These are phyloP conservation scores for Harpalus rubripes DNA, from an alignment of 2,888 invertebrate species.

Conservation along the genomic window DNA sequence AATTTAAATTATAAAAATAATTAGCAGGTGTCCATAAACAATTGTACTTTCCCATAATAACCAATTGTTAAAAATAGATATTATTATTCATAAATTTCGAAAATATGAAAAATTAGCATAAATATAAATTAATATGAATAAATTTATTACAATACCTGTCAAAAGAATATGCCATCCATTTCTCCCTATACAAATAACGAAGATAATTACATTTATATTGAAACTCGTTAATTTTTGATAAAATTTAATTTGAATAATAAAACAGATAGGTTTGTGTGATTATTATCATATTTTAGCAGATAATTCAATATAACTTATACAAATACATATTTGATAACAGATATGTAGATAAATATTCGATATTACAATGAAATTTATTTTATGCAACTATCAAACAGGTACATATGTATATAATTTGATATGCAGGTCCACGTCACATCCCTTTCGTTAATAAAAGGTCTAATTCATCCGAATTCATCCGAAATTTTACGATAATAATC, in stretches of 20 bases:
- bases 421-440: too few species aligned
- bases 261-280: not conserved
- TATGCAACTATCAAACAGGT: not conserved
- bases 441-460: too few species aligned
- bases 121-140: slow-evolving; percentile 8
- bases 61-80: slow-evolving; percentile 4
- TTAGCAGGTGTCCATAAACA: not conserved
- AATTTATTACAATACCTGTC: not conserved
- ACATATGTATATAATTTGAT: too few species aligned
- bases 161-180: not conserved
- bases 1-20: not conserved
- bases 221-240: slow-evolving; percentile 7
- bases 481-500: too few species aligned
- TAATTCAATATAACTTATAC: not conserved
- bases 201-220: not conserved
- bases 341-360: not conserved
- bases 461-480: too few species aligned
- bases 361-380: not conserved
- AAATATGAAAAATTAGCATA: slow-evolving; percentile 2
- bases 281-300: not conserved
- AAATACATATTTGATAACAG: not conserved
- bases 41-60: not conserved
- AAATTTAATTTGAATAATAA: slow-evolving; percentile 8
- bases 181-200: not conserved
- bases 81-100: not conserved